Percentiles rank a stretch among this genome's conserved stretches.
These are phyloP conservation scores for Drosophila trichaetosa DNA, from an alignment of 2,888 invertebrate genomes.

Conservation along the genomic window DNA sequence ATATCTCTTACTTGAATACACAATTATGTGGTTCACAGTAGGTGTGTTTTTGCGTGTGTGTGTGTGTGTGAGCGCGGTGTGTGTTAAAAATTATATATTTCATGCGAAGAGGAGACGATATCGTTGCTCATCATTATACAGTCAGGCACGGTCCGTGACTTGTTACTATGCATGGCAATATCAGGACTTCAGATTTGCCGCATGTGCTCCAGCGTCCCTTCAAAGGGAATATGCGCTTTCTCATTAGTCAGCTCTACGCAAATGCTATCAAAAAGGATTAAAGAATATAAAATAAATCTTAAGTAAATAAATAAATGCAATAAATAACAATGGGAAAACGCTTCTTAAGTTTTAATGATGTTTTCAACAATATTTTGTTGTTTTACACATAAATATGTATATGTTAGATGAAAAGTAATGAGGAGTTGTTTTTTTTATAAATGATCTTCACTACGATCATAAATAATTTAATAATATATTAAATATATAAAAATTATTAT, in stretches of 20 bases:
- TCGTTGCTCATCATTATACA: slow-evolving; percentile 73
- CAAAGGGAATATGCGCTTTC: slow-evolving; percentile 12
- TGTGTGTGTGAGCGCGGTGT: slow-evolving; percentile 14
- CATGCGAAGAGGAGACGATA: slow-evolving; percentile 64
- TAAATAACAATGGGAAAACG: neutral
- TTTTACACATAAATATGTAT: neutral
- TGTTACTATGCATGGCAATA: slow-evolving; percentile 68
- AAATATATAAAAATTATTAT: too few relatives aligned
- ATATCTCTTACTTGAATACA: slow-evolving; percentile 79
- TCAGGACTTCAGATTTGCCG: slow-evolving; percentile 65
- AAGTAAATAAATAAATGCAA: neutral
- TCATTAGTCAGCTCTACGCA: neutral
- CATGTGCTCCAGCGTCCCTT: slow-evolving; percentile 24
- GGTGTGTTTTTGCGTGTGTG: slow-evolving; percentile 3
- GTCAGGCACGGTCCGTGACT: slow-evolving; percentile 57
- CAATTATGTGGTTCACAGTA: slow-evolving; percentile 63
- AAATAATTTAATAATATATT: neutral
- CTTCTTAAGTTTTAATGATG: neutral
- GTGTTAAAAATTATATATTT: slow-evolving; percentile 72
- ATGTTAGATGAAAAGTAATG: neutral
- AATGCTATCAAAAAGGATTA: neutral
- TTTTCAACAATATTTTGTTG: neutral
- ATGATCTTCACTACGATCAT: neutral
- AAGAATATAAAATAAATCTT: neutral
- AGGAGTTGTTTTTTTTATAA: too few relatives aligned